Evolutionary conservation across 2,113 vertebrate genomes (phyloP).

Genomic region (Todiramphus saurophagus): DNA sequence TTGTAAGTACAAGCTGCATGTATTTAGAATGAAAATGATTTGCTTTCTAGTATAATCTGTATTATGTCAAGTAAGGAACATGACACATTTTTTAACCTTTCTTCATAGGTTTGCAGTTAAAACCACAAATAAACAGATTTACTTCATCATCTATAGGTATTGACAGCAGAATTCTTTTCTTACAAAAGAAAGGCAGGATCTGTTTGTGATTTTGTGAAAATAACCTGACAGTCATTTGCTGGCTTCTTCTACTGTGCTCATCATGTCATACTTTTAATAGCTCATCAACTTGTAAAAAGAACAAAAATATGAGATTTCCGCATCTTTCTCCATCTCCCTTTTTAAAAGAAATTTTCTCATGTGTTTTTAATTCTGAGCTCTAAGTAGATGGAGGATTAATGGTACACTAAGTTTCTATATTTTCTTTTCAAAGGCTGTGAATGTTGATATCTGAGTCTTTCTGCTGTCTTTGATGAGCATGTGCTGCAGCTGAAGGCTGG

Average conservation of each 20-base stretch:
- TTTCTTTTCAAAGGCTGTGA: not conserved
- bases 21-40: not conserved
- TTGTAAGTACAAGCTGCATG: not conserved
- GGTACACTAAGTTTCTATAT: not conserved
- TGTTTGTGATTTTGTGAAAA: not conserved
- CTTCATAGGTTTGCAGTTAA: not conserved
- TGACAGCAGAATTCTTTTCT: not conserved
- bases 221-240: not conserved
- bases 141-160: not conserved
- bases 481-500: not conserved
- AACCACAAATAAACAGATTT: not conserved
- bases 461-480: not conserved
- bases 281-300: not conserved
- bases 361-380: not conserved
- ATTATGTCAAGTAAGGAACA: not conserved
- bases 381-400: not conserved
- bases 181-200: not conserved
- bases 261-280: not conserved
- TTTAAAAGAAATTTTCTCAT: not conserved
- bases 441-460: not conserved
- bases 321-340: not conserved
- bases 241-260: not conserved
- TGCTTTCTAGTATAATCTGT: not conserved
- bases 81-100: not conserved
- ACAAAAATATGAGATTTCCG: not conserved